These are phyloP conservation scores for Leptobrachium leishanense DNA, from an alignment of 2,113 vertebrate species.

Conservation along the genomic window DNA sequence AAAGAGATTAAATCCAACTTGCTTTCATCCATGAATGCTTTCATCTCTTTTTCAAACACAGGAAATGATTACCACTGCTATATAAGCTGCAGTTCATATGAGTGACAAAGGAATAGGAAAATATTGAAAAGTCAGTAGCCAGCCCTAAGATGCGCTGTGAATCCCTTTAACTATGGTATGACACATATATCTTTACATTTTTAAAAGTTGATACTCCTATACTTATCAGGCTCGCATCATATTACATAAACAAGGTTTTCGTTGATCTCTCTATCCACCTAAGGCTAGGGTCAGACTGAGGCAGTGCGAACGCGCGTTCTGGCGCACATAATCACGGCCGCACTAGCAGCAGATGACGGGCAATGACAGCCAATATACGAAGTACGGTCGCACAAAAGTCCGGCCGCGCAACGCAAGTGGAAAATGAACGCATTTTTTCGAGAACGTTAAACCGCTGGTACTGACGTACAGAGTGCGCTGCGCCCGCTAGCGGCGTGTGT, in stretches of 20 bases:
- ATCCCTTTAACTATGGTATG: conserved; percentile 68
- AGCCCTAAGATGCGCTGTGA: conserved; percentile 73
- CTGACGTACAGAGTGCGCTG: too few species aligned
- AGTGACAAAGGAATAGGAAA: conserved; percentile 80
- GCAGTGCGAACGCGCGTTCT: too few species aligned
- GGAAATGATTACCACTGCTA: conserved; percentile 83
- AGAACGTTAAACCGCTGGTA: too few species aligned
- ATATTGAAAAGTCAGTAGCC: conserved; percentile 82
- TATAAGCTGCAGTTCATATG: conserved; percentile 80
- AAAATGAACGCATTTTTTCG: too few species aligned
- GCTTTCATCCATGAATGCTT: conserved; percentile 95
- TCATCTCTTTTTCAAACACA: conserved; percentile 91
- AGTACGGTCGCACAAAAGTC: too few species aligned
- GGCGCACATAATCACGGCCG: too few species aligned
- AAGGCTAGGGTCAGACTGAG: too few species aligned
- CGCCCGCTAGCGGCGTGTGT: too few species aligned
- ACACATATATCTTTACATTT: conserved; percentile 67
- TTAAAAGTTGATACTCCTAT: conserved; percentile 15
- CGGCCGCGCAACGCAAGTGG: too few species aligned
- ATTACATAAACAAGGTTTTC: not conserved
- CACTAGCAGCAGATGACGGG: too few species aligned
- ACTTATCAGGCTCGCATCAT: not conserved
- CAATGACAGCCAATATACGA: too few species aligned
- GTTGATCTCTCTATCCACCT: not conserved
- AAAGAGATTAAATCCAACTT: conserved; percentile 93